These are phyloP conservation scores for Sphaeramia orbicularis DNA, from an alignment of 2,797 vertebrate species.

Conservation along the genomic window DNA sequence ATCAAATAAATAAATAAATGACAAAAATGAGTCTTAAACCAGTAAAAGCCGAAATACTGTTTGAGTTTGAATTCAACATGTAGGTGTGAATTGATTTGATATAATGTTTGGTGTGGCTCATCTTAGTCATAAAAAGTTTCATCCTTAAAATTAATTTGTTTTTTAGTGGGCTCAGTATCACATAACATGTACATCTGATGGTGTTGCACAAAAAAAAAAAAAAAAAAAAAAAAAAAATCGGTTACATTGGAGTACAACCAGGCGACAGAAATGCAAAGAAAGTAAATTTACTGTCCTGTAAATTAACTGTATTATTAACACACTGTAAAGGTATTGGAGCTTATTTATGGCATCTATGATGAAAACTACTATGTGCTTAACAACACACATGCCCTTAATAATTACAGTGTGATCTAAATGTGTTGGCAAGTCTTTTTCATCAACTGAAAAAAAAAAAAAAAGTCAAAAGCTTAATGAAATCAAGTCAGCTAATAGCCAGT, in stretches of 20 bases:
- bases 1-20: neutral
- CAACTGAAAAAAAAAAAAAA: neutral
- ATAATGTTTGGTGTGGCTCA: neutral
- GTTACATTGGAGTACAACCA: too few relatives aligned
- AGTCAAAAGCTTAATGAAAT: neutral
- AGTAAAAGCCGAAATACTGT: neutral
- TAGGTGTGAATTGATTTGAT: too few relatives aligned
- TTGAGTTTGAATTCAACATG: neutral
- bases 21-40: neutral
- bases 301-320: neutral
- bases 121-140: neutral
- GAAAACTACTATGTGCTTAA: neutral
- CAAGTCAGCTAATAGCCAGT: constrained; percentile 1
- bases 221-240: too few relatives aligned
- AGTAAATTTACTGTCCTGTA: neutral
- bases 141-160: neutral
- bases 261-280: too few relatives aligned
- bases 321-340: neutral
- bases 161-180: neutral
- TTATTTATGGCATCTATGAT: neutral
- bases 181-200: neutral
- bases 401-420: neutral
- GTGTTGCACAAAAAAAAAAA: neutral
- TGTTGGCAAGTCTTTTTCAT: neutral
- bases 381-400: neutral